These are phyloP conservation scores for Cyanoramphus novaezelandiae DNA, from an alignment of 2,113 vertebrate genomes.

Conservation along the genomic window DNA sequence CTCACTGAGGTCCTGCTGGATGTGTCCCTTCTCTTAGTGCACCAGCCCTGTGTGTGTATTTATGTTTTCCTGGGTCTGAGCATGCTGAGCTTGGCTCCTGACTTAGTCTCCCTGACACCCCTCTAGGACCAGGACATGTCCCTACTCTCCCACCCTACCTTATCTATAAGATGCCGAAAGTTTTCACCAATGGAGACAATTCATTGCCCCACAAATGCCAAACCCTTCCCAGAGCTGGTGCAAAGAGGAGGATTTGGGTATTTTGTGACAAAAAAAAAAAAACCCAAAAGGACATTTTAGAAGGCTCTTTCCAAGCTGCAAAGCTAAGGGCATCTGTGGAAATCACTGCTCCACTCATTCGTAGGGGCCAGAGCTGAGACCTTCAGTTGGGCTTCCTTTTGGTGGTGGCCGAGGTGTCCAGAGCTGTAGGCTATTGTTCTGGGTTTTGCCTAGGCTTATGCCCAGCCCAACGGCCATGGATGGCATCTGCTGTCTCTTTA, in stretches of 20 bases:
- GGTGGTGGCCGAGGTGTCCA: neutral
- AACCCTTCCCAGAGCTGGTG: neutral
- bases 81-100: neutral
- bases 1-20: neutral
- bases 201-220: neutral
- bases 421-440: neutral
- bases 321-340: neutral
- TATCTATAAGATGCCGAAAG: neutral
- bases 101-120: neutral
- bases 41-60: fast-evolving
- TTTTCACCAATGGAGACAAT: neutral
- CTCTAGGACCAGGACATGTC: neutral
- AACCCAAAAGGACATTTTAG: neutral
- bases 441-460: neutral
- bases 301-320: neutral
- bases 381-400: neutral
- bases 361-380: neutral
- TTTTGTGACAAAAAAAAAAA: neutral
- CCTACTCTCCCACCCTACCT: neutral
- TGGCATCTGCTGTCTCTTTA: neutral
- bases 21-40: neutral
- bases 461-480: neutral
- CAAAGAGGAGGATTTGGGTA: neutral
- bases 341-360: neutral
- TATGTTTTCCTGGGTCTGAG: neutral